Percentiles rank a stretch among this genome's conserved stretches.
phyloP scores from a whole-genome alignment of 1,140 invertebrate species.

The Trichonephila clavipes region DNA sequence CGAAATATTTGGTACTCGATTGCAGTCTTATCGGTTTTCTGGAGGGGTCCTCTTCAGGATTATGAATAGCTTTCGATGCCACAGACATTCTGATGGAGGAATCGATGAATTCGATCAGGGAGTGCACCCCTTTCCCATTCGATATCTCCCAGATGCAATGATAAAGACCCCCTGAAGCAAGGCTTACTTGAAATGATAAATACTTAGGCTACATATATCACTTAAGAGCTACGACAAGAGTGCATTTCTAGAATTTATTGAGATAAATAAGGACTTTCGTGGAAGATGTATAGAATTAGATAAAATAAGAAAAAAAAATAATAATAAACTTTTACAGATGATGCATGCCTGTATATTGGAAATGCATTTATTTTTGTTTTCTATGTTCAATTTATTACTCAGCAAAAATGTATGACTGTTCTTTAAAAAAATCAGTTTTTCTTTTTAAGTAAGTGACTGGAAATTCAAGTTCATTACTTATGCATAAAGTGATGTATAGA shows the following conservation, averaged over 20 bases:
- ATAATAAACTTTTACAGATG: neutral
- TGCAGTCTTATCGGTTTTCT: conserved; percentile 18
- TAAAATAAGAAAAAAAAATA: neutral
- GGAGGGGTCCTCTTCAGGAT: neutral
- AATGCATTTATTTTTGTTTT: neutral
- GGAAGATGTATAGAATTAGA: neutral
- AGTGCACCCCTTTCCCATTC: neutral
- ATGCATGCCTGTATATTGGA: neutral
- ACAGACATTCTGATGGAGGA: neutral
- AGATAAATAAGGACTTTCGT: conserved; percentile 4
- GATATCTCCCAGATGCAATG: neutral
- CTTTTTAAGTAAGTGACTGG: neutral
- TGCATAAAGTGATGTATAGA: too few relatives aligned
- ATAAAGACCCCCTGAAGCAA: neutral
- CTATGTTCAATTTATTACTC: neutral
- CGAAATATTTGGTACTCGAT: neutral
- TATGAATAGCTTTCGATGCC: conserved; percentile 24
- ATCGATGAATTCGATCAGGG: conserved; percentile 27
- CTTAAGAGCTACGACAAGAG: neutral
- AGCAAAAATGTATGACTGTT: neutral
- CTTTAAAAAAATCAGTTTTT: neutral
- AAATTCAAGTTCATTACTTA: neutral
- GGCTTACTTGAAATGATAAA: conserved; percentile 4
- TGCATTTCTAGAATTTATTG: conserved; percentile 10
- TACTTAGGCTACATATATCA: conserved; percentile 33